Conservation (phyloP, 2,113 vertebrate genomes). For the Antennarius striatus region DNA sequence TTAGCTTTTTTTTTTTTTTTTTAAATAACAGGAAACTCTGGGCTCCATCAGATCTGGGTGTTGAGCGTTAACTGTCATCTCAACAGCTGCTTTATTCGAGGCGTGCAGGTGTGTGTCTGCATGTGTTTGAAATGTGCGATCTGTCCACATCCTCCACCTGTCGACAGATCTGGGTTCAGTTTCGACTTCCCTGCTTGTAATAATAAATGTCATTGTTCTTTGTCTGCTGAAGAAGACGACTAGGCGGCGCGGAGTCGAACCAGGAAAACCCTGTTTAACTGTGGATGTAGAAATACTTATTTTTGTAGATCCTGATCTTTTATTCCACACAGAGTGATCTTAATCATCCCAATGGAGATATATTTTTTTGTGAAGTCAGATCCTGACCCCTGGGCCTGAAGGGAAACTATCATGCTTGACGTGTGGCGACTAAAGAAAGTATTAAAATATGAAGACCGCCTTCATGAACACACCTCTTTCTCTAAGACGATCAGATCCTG, state of each 20-base stretch:
- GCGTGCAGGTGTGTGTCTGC: slow-evolving; percentile 31
- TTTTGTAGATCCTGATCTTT: slow-evolving; percentile 51
- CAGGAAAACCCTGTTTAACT: slow-evolving; percentile 24
- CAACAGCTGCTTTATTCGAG: slow-evolving; percentile 23
- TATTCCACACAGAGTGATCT: slow-evolving; percentile 16
- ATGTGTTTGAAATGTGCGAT: slow-evolving; percentile 53
- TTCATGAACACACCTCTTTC: slow-evolving; percentile 41
- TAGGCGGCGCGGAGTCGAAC: slow-evolving; percentile 27
- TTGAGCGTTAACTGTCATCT: slow-evolving; percentile 17
- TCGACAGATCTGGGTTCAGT: slow-evolving; percentile 42
- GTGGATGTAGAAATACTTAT: slow-evolving; percentile 49
- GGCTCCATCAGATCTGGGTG: slow-evolving; percentile 31
- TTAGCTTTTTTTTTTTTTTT: slow-evolving; percentile 27
- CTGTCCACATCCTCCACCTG: slow-evolving; percentile 17
- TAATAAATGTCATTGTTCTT: slow-evolving; percentile 26
- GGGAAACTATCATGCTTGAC: background rate
- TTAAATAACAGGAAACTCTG: slow-evolving; percentile 19
- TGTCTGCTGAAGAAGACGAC: slow-evolving; percentile 18
- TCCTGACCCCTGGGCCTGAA: slow-evolving; percentile 12
- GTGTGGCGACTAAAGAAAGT: background rate
- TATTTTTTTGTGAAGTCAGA: slow-evolving; percentile 14
- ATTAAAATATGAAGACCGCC: background rate
- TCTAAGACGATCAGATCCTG: background rate
- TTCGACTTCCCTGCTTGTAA: slow-evolving; percentile 17
- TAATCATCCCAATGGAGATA: slow-evolving; percentile 6